Conservation (phyloP, 2,888 invertebrate species). For the Trissoscelio sp. region DNA sequence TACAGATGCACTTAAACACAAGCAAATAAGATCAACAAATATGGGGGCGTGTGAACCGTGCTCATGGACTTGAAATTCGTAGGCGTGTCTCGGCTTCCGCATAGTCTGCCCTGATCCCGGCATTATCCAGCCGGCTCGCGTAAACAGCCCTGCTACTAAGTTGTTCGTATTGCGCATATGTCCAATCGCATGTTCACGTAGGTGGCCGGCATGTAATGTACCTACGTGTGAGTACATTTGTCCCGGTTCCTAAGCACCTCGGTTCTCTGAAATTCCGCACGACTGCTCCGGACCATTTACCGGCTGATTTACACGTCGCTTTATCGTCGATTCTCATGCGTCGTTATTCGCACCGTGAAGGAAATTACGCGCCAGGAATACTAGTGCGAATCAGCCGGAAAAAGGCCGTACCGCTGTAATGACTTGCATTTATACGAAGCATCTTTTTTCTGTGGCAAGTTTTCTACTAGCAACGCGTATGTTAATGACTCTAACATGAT, state of each 20-base stretch:
- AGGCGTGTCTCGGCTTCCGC: slow-evolving; percentile 79
- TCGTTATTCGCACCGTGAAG: slow-evolving; percentile 61
- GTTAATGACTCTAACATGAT: slow-evolving; percentile 43
- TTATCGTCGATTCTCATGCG: slow-evolving; percentile 63
- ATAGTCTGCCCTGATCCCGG: slow-evolving; percentile 74
- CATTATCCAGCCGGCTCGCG: slow-evolving; percentile 71
- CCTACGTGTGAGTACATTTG: slow-evolving; percentile 61
- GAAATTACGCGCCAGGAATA: slow-evolving; percentile 61
- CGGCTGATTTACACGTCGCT: slow-evolving; percentile 66
- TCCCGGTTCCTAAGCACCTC: slow-evolving; percentile 55
- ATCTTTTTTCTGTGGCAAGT: slow-evolving; percentile 10
- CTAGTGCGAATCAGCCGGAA: slow-evolving; percentile 54
- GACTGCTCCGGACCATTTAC: slow-evolving; percentile 65
- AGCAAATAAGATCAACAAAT: no score
- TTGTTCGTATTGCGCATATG: slow-evolving; percentile 51
- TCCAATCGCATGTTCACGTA: slow-evolving; percentile 57
- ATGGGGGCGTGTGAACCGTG: slow-evolving; percentile 77
- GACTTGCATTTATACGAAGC: slow-evolving; percentile 55
- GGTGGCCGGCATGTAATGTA: slow-evolving; percentile 61
- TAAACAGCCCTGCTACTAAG: slow-evolving; percentile 60
- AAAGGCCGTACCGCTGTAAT: slow-evolving; percentile 49
- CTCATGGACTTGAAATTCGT: slow-evolving; percentile 72
- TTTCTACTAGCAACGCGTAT: slow-evolving; percentile 46
- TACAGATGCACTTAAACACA: no score
- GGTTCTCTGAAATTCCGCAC: slow-evolving; percentile 65